Evolutionary conservation across 1,140 invertebrate species (phyloP).

Genomic region (Microplitis mediator): DNA sequence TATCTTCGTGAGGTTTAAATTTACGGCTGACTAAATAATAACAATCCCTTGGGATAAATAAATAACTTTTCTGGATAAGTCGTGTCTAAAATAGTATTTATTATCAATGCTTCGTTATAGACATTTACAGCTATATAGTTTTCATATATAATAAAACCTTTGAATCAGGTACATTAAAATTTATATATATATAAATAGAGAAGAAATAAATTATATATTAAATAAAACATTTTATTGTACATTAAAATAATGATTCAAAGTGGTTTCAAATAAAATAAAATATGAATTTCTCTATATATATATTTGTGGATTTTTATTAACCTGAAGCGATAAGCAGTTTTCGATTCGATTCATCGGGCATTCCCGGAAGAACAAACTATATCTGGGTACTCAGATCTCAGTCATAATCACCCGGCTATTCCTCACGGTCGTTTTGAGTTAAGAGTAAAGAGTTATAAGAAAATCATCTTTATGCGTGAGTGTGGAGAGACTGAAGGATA

Average conservation of each 20-base stretch:
- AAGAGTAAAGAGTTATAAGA: not conserved
- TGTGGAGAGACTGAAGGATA: not conserved
- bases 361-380: slow-evolving; percentile 22
- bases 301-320: not conserved
- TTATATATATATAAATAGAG: too few species aligned
- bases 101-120: not conserved
- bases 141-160: too few species aligned
- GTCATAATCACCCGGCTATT: slow-evolving; percentile 24
- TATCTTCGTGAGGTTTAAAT: not conserved
- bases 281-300: not conserved
- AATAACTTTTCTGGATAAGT: not conserved
- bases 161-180: too few species aligned
- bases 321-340: slow-evolving; percentile 22
- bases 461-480: slow-evolving; percentile 4
- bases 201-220: too few species aligned
- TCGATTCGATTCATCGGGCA: slow-evolving; percentile 28
- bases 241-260: too few species aligned
- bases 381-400: too few species aligned
- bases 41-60: not conserved
- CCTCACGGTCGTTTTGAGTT: slow-evolving; percentile 20
- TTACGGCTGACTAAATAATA: not conserved
- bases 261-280: too few species aligned
- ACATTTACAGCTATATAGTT: too few species aligned
- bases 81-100: not conserved
- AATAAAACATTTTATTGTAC: too few species aligned